These are phyloP conservation scores for Triplophysa yarkandensis DNA, from an alignment of 2,797 vertebrate genomes.

Conservation along the genomic window DNA sequence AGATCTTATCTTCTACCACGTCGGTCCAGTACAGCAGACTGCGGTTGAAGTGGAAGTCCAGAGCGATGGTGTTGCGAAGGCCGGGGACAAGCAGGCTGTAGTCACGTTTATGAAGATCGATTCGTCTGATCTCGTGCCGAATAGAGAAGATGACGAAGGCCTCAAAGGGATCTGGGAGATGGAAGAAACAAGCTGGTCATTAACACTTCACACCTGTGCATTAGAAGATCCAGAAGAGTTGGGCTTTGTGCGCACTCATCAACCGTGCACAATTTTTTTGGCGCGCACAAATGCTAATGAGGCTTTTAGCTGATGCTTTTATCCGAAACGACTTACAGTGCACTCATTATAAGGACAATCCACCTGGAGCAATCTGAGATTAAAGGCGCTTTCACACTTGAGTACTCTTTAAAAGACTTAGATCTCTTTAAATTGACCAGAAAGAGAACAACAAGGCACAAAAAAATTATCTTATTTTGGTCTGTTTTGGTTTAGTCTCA, in stretches of 20 bases:
- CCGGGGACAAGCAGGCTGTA: conserved; percentile 96
- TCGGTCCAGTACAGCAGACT: conserved; percentile 98
- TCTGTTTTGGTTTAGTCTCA: not conserved
- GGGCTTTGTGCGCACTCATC: conserved; percentile 10
- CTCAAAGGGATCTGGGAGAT: conserved; percentile 90
- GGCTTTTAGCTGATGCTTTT: conserved; percentile 19
- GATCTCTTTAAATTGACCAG: not conserved
- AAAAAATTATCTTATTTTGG: not conserved
- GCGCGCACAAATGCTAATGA: conserved; percentile 24
- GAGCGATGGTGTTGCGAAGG: conserved; percentile 94
- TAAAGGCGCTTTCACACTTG: not conserved
- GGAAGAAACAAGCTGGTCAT: conserved; percentile 37
- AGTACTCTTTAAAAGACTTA: conserved; percentile 8
- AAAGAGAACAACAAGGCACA: not conserved
- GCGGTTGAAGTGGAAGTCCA: conserved; percentile 96
- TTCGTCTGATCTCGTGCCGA: conserved; percentile 96
- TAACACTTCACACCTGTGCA: conserved; percentile 36
- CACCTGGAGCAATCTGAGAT: not conserved
- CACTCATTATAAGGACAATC: conserved; percentile 16
- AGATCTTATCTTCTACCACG: conserved; percentile 99
- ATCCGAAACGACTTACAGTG: not conserved
- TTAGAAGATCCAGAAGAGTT: conserved; percentile 25
- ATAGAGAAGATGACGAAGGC: conserved; percentile 99
- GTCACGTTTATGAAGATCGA: conserved; percentile 97
- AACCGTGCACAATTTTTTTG: conserved; percentile 1